Base-by-base conservation (phyloP, 1,140 invertebrate genomes). In the Drosophila watanabei region DNA sequence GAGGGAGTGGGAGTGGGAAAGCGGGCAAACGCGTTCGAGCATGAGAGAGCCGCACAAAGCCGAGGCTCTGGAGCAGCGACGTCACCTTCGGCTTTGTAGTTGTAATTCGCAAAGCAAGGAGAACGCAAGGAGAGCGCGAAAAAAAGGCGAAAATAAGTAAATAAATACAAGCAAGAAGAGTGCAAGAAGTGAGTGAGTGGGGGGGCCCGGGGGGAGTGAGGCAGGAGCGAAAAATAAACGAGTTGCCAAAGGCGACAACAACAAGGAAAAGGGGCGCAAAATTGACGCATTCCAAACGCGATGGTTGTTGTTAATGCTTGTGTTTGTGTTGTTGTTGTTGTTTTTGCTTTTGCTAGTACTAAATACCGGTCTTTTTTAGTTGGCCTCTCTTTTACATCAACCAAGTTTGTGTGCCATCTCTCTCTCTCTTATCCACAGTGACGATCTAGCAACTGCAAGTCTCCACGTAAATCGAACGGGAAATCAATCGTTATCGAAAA, bases 41-140 rank as follows among this genome's bases (percentile, higher is more conserved):
- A 28, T 43, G 48, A 66, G 76, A 66, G 76, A 39, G 52, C 56
- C 33, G 20, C 9, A 58, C 65, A 73, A 73, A 65, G 62, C 72
- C 70, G 69, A 69, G 69, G 41, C 62, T 75, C 82, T 59, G 79
- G 68, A 63, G 58, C 60, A 45, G 48, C 79, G 71, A 89, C 85
- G 85, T 89, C 85, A 89, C 75, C 73, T 88, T 83, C 80, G 68
- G 64, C 70, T 71, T 91, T 82, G 83, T 90, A 89, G 78, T 90
- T 90, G 86, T 90, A 90, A 90, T 86, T 90, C 69, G 86, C 79
- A 77, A 75, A 77, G 79, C 86, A 90, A 90, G 86, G 86, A 90
- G 87, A 82, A 82, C 87, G 86, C 79, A 90, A 89, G 82, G 82
- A 86, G 79, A 83, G 79, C 86, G 86, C 86, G 79, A 82, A 80